Evolutionary conservation across 2,113 vertebrate genomes (phyloP).

Genomic region (Perca schrenkii): DNA sequence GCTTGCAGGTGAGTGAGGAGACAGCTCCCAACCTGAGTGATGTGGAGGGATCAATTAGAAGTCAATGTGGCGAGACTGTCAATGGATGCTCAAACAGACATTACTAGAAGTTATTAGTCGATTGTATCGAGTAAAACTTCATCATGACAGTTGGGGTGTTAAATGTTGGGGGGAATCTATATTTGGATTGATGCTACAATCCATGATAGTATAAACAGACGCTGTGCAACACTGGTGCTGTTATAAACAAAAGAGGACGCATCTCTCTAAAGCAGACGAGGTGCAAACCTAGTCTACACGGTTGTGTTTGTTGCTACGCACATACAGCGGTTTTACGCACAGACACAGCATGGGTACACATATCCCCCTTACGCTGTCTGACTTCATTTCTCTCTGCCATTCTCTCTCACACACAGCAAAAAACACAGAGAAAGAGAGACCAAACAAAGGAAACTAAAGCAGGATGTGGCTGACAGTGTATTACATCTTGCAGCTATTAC

Average conservation of each 20-base stretch:
- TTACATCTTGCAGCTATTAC: conserved; percentile 11
- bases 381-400: not conserved
- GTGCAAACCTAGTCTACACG: conserved; percentile 14
- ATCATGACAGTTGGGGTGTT: conserved; percentile 79
- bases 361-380: not conserved
- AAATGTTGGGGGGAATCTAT: conserved; percentile 76
- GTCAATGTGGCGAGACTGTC: conserved; percentile 85
- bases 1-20: conserved; percentile 92
- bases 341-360: not conserved
- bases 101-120: conserved; percentile 83
- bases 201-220: conserved; percentile 66
- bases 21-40: conserved; percentile 76
- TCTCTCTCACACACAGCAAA: not conserved
- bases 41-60: conserved; percentile 81
- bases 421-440: not conserved
- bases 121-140: conserved; percentile 83
- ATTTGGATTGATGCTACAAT: conserved; percentile 76
- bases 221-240: conserved; percentile 26
- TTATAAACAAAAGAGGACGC: conserved; percentile 54
- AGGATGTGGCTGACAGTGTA: conserved; percentile 27
- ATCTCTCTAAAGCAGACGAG: conserved; percentile 13
- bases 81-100: conserved; percentile 82
- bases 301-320: conserved; percentile 42
- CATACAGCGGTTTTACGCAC: conserved; percentile 49
- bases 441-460: conserved; percentile 57